These are phyloP conservation scores for Zelleria hepariella DNA, from an alignment of 2,888 invertebrate species.

Conservation along the genomic window DNA sequence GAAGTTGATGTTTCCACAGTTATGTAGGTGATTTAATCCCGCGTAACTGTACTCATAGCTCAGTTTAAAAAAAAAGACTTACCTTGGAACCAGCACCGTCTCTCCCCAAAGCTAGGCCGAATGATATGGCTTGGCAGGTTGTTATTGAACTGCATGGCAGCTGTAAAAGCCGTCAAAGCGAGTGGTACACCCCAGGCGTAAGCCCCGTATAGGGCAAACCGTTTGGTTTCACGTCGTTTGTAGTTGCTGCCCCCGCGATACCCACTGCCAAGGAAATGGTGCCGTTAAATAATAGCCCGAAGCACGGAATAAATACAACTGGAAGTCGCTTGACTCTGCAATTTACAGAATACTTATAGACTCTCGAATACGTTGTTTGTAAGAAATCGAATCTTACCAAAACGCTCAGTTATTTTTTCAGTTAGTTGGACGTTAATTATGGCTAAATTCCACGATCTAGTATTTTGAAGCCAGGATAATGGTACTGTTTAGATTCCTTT, in stretches of 20 bases:
- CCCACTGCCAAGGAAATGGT: conserved; percentile 45
- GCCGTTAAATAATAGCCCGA: background rate
- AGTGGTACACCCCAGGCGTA: conserved; percentile 80
- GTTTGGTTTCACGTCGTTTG: conserved; percentile 66
- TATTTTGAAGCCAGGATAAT: too few relatives aligned
- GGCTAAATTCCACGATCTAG: too few relatives aligned
- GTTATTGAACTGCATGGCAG: conserved; percentile 67
- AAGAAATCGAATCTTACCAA: too few relatives aligned
- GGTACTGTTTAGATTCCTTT: too few relatives aligned
- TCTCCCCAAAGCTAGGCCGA: conserved; percentile 69
- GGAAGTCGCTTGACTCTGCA: background rate
- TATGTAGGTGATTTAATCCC: too few relatives aligned
- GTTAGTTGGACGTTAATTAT: too few relatives aligned
- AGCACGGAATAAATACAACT: background rate
- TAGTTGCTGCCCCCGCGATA: conserved; percentile 59
- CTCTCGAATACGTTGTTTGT: too few relatives aligned
- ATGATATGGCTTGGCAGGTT: conserved; percentile 50
- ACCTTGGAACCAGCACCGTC: conserved; percentile 75
- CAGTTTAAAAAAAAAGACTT: conserved; percentile 24
- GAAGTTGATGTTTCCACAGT: too few relatives aligned
- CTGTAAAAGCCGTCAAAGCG: conserved; percentile 60
- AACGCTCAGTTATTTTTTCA: too few relatives aligned
- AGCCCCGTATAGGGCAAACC: conserved; percentile 74
- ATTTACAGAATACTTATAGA: too few relatives aligned
- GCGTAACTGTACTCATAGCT: too few relatives aligned